Percentiles rank a stretch among this genome's conserved stretches.
These are phyloP conservation scores for Suillia variegata DNA, from an alignment of 2,888 invertebrate genomes.

Conservation along the genomic window DNA sequence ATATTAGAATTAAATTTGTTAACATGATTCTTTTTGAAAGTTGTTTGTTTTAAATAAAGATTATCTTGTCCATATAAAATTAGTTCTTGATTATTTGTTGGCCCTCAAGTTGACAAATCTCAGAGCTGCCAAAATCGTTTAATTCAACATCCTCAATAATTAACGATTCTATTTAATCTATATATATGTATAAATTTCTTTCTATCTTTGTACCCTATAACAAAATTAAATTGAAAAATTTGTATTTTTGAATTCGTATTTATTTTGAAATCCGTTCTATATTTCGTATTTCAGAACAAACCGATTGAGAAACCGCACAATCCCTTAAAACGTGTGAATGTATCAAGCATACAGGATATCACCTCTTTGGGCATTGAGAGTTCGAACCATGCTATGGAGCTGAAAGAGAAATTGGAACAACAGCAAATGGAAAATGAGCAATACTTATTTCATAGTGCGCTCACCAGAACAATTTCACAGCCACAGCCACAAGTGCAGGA, in stretches of 20 bases:
- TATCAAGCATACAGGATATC: constrained; percentile 12
- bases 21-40: no score
- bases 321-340: constrained; percentile 6
- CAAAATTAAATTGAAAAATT: not conserved
- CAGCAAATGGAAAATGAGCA: constrained; percentile 47
- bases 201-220: no score
- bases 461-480: constrained; percentile 62
- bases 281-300: constrained; percentile 25
- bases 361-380: constrained; percentile 16
- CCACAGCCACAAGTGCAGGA: constrained; percentile 61
- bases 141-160: no score
- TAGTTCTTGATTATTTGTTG: no score
- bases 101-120: no score
- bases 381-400: constrained; percentile 12
- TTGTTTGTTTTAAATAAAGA: no score
- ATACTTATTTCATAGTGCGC: constrained; percentile 53
- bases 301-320: constrained; percentile 23
- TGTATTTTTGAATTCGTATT: not conserved
- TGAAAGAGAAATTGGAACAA: constrained; percentile 26
- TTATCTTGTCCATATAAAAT: no score
- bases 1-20: no score
- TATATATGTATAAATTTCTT: no score
- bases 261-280: not conserved
- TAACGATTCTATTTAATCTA: no score
- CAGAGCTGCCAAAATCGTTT: no score